Base-by-base conservation (phyloP, 1,140 invertebrate genomes). In the Parapsyche elsis region DNA sequence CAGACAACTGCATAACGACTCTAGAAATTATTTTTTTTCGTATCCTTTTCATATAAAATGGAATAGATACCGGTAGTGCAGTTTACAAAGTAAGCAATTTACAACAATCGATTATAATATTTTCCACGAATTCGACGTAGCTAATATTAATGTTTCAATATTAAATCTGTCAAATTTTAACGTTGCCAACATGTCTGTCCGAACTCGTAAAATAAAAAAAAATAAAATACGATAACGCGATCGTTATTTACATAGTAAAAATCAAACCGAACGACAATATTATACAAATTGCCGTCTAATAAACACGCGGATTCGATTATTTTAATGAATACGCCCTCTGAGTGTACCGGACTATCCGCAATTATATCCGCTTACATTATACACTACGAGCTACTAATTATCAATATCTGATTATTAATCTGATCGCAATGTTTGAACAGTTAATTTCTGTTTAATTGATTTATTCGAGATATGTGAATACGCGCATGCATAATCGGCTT, bases 261-360 rank as follows among this genome's bases (percentile, higher is more conserved):
- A 61, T 16, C 9, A 26, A 67, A 12, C 2, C 21, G 64, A 30
- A 67, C 21, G 64, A 67, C 64, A 67, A 26, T 30, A 30, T 67
- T 26, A 67, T 26, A 67, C 64, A 67, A 67, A 67, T 26, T 26
- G 64, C 24, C 9, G 64, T 30, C 64, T 67, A 67, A 67, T 67
- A 67, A 67, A 67, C 64, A 67, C 64, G 23, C 64, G 64, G 64
- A 67, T 67, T 67, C 64, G 64, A 67, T 67, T 67, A 67, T 67
- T 67, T 67, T 67, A 67, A 67, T 67, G 64, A 23, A 67, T 67
- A 67, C 64, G 64, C 64, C 64, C 24, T 67, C 64, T 24, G 64
- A 61, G 57, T 61, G 57, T 61, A 61, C 57, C 57, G 19, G 21
- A 67, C 24, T 23, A 67, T 67, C 64, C 64, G 64, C 64, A 5